phyloP scores from a whole-genome alignment of 1,140 invertebrate species.

The Oreohelix idahoensis region DNA sequence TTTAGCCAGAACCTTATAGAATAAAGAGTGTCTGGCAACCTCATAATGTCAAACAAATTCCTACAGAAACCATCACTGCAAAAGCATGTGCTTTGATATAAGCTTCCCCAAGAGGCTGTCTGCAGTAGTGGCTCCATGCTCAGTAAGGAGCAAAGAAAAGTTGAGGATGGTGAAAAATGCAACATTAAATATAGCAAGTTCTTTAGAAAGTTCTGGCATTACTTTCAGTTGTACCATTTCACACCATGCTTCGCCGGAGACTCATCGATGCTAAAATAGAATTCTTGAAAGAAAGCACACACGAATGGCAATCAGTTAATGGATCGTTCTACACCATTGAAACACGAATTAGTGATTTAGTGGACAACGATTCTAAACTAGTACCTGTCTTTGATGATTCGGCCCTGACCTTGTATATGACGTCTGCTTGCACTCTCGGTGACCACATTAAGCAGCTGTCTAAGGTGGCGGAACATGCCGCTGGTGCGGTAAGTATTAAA shows the following conservation, averaged over 20 bases:
- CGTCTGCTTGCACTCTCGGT: constrained; percentile 47
- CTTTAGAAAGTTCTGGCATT: not conserved
- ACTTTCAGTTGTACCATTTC: constrained; percentile 50
- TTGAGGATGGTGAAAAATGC: too few relatives aligned
- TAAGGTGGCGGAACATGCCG: constrained; percentile 43
- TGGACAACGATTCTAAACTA: constrained; percentile 36
- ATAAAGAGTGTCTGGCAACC: too few relatives aligned
- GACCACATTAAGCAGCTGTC: constrained; percentile 53
- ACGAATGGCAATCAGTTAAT: constrained; percentile 38
- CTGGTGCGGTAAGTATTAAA: constrained; percentile 51
- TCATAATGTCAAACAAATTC: too few relatives aligned
- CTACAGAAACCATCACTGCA: too few relatives aligned
- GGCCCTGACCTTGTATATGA: constrained; percentile 47
- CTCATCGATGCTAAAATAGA: constrained; percentile 48
- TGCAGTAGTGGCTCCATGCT: too few relatives aligned
- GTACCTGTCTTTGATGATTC: constrained; percentile 51
- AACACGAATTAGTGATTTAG: constrained; percentile 49
- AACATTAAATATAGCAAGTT: too few relatives aligned
- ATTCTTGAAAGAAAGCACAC: constrained; percentile 41
- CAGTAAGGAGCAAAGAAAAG: too few relatives aligned
- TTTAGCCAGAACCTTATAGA: too few relatives aligned
- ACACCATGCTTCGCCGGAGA: constrained; percentile 43
- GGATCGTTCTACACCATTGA: constrained; percentile 53
- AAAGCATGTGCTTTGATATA: too few relatives aligned
- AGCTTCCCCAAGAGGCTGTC: too few relatives aligned